Percentiles rank a stretch among this genome's conserved stretches.
Conservation (phyloP, 2,113 vertebrate species). For the Myiopsitta monachus region DNA sequence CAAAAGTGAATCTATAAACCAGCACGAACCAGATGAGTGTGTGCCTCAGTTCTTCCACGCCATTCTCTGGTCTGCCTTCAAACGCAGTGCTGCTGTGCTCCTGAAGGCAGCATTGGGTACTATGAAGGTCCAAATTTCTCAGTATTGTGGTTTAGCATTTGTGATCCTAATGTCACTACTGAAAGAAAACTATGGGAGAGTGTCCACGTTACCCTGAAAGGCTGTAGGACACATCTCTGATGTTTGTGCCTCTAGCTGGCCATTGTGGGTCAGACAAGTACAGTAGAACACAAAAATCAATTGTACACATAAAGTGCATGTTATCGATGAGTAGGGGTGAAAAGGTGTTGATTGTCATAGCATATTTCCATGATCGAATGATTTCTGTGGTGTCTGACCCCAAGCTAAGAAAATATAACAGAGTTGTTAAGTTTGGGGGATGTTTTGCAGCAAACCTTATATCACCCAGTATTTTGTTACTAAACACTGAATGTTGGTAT, state of each 20-base stretch:
- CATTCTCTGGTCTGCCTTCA: background rate
- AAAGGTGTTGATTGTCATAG: slow-evolving; percentile 47
- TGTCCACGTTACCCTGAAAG: background rate
- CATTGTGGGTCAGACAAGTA: background rate
- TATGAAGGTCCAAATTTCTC: background rate
- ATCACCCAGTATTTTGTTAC: background rate
- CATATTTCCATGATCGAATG: background rate
- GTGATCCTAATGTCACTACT: background rate
- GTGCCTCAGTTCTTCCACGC: background rate
- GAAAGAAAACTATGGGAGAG: background rate
- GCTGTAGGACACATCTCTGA: background rate
- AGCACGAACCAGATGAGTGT: rapidly evolving
- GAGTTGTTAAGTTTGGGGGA: background rate
- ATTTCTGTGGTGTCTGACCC: background rate
- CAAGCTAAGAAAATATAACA: background rate
- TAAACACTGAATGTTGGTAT: background rate
- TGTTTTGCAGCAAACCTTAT: background rate
- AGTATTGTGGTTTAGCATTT: background rate
- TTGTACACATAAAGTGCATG: background rate
- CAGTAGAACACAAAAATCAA: slow-evolving; percentile 47
- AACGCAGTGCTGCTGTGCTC: rapidly evolving
- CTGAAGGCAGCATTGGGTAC: background rate
- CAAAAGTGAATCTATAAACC: background rate
- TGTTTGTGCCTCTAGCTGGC: background rate
- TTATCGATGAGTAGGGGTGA: slow-evolving; percentile 27